Evolutionary conservation across 2,888 invertebrate species (phyloP).

Genomic region (Ormyrus rosae): DNA sequence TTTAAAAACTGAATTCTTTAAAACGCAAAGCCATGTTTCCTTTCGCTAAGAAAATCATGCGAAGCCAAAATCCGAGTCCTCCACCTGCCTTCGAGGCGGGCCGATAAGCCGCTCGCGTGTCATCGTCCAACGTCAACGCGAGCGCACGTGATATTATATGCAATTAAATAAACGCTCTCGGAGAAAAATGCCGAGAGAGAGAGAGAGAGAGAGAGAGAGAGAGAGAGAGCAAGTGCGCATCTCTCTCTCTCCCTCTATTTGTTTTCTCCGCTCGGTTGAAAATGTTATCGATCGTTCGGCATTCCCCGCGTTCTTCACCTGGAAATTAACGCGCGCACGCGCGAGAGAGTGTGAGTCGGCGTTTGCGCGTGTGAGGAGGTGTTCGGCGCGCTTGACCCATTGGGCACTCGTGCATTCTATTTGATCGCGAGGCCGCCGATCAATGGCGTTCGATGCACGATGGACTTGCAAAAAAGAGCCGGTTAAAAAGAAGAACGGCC

Average conservation of each 20-base stretch:
- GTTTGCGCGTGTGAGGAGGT: not conserved
- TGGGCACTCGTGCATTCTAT: not conserved
- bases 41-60: too few relatives aligned
- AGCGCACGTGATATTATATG: not conserved
- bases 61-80: too few relatives aligned
- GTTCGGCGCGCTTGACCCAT: conserved; percentile 12
- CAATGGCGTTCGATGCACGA: conserved; percentile 16
- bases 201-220: not conserved
- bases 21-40: too few relatives aligned
- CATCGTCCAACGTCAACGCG: too few relatives aligned
- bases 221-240: not conserved
- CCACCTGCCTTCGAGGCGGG: too few relatives aligned
- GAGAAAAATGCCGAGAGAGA: not conserved
- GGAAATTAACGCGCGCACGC: not conserved
- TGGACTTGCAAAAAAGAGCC: not conserved
- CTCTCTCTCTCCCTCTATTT: not conserved
- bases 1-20: too few relatives aligned
- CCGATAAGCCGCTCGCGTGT: too few relatives aligned
- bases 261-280: not conserved
- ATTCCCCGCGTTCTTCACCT: conserved; percentile 9
- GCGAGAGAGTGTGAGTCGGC: too few relatives aligned
- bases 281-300: conserved; percentile 11
- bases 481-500: too few relatives aligned
- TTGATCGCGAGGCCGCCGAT: not conserved
- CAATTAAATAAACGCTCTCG: not conserved